Conservation (phyloP, 2,888 invertebrate genomes). For the Scaptodrosophila latifasciaeformis region DNA sequence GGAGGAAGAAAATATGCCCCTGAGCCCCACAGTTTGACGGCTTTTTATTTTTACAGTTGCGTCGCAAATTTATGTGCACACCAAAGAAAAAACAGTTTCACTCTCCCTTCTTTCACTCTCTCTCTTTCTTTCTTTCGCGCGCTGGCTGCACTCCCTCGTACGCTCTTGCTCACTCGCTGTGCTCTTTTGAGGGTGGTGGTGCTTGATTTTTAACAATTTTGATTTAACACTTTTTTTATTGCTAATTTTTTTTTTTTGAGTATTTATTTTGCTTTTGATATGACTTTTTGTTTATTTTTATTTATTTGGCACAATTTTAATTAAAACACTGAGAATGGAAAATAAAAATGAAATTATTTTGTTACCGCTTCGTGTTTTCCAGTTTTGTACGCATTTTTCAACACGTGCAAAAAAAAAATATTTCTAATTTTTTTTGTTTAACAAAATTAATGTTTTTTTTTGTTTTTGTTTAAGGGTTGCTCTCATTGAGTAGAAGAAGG, state of each 20-base stretch:
- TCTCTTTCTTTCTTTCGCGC: too few species aligned
- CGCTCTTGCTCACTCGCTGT: too few species aligned
- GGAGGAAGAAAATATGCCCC: conserved; percentile 96
- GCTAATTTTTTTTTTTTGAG: conserved; percentile 10
- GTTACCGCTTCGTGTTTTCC: too few species aligned
- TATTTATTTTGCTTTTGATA: conserved; percentile 23
- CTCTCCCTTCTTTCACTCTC: too few species aligned
- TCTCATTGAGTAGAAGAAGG: too few species aligned
- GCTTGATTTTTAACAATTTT: conserved; percentile 1
- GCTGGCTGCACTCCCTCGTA: too few species aligned
- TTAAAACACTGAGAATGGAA: conserved; percentile 13
- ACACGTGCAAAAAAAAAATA: not conserved
- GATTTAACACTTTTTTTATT: conserved; percentile 15
- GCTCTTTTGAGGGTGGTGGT: too few species aligned
- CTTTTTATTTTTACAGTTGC: conserved; percentile 75
- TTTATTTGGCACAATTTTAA: conserved; percentile 63
- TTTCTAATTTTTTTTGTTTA: not conserved
- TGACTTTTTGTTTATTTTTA: conserved; percentile 17
- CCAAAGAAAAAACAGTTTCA: conserved; percentile 20
- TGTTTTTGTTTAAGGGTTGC: conserved; percentile 49
- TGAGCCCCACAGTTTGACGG: conserved; percentile 98
- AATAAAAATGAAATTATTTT: too few species aligned
- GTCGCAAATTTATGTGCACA: conserved; percentile 50
- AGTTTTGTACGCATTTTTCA: not conserved
- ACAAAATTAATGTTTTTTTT: conserved; percentile 13